These are phyloP conservation scores for Myopa tessellatipennis DNA, from an alignment of 2,888 invertebrate species.

Conservation along the genomic window DNA sequence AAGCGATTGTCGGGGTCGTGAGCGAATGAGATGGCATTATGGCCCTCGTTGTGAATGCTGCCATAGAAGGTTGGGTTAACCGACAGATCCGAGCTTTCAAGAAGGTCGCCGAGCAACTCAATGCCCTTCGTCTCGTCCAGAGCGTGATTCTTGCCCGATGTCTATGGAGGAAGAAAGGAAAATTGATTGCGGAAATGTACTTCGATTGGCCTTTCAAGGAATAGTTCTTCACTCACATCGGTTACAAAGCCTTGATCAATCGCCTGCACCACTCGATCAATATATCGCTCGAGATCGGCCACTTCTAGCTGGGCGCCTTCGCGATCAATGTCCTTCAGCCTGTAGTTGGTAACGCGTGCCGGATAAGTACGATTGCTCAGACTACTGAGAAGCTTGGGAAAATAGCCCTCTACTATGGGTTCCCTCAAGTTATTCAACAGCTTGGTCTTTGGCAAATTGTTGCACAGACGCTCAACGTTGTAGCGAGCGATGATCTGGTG, in stretches of 20 bases:
- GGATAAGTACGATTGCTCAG: conserved; percentile 79
- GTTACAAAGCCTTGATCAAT: conserved; percentile 77
- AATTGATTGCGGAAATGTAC: neutral
- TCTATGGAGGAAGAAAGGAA: conserved; percentile 45
- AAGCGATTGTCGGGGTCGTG: conserved; percentile 81
- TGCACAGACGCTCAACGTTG: conserved; percentile 82
- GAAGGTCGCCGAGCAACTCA: conserved; percentile 81
- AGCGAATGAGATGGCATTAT: conserved; percentile 78
- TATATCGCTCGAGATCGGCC: conserved; percentile 79
- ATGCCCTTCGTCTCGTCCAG: conserved; percentile 73
- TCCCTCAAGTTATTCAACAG: conserved; percentile 77
- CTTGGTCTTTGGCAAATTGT: conserved; percentile 74
- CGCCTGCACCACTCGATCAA: conserved; percentile 78
- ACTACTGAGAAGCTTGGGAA: conserved; percentile 81
- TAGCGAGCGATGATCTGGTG: conserved; percentile 74
- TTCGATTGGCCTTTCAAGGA: neutral
- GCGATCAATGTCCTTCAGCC: conserved; percentile 75
- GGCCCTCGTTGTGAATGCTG: conserved; percentile 85
- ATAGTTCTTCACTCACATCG: conserved; percentile 68
- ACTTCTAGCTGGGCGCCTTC: conserved; percentile 71
- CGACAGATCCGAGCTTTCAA: conserved; percentile 79
- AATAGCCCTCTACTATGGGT: conserved; percentile 82
- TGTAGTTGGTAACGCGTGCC: conserved; percentile 74
- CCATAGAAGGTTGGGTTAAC: conserved; percentile 79
- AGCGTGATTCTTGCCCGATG: conserved; percentile 54